Evolutionary conservation across 2,888 invertebrate species (phyloP).

Genomic region (Esperia sulphurella): DNA sequence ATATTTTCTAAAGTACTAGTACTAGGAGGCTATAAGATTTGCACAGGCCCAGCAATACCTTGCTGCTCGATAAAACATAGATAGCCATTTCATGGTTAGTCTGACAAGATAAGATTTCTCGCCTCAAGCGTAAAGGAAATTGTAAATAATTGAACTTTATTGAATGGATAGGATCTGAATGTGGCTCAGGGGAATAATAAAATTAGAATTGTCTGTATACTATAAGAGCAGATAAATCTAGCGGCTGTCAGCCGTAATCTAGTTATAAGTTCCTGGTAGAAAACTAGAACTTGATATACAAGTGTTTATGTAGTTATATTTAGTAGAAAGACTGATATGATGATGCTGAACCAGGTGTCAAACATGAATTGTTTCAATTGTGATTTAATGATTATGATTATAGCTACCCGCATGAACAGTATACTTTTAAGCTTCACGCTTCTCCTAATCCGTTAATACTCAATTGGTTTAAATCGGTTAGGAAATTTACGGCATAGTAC

Average conservation of each 20-base stretch:
- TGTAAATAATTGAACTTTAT: slow-evolving; percentile 34
- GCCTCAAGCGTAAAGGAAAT: slow-evolving; percentile 37
- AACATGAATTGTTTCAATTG: too few species aligned
- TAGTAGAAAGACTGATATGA: too few species aligned
- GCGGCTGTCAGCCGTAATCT: slow-evolving; percentile 3
- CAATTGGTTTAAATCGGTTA: too few species aligned
- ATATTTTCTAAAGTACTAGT: not conserved
- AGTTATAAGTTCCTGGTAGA: not conserved
- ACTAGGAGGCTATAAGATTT: slow-evolving; percentile 5
- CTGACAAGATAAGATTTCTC: slow-evolving; percentile 35
- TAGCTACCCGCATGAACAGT: too few species aligned
- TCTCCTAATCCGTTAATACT: too few species aligned
- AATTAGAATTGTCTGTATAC: slow-evolving; percentile 5
- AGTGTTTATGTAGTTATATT: too few species aligned
- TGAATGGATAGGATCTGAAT: slow-evolving; percentile 22
- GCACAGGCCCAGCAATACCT: slow-evolving; percentile 8
- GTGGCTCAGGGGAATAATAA: slow-evolving; percentile 6
- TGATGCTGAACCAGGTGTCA: too few species aligned
- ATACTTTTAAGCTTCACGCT: too few species aligned
- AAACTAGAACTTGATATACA: not conserved
- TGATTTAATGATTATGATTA: too few species aligned
- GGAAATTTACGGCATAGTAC: too few species aligned
- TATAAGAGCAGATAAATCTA: slow-evolving; percentile 19
- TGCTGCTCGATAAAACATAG: slow-evolving; percentile 19
- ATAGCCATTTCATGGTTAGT: slow-evolving; percentile 29